Evolutionary conservation across 2,797 vertebrate genomes (phyloP), one percentile per base, ranked within the genome.

Genomic region (Enteromius afrohamiltoni): DNA sequence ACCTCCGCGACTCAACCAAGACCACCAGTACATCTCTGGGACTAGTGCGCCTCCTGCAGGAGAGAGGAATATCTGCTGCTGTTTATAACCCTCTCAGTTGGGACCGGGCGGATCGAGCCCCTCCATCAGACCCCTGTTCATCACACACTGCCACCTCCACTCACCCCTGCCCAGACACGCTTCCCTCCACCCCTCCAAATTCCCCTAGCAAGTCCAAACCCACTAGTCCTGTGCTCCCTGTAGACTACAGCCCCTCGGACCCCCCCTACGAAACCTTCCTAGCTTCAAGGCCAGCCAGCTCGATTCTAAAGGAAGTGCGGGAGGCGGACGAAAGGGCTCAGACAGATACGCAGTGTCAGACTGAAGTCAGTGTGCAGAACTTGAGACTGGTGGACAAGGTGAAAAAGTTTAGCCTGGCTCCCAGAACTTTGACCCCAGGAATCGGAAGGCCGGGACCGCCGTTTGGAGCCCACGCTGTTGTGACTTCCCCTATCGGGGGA

Each of bases 1-100:
- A 99, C 89, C 87, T 95, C 53, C 94, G 98, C 0, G 98, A 99
- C 92, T 96, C 97, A 88, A 99, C 98, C 0, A 98, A 96, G 2
- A 99, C 98, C 1, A 98, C 96, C 94, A 99, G 98, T 93, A 99
- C 97, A 0, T 98, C 98, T 11, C 92, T 99, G 58, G 98, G 98
- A 62, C 95, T 99, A 77, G 98, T 97, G 89, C 95, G 93, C 91
- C 95, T 98, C 85, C 93, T 99, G 89, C 96, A 96, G 92, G 97
- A 99, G 85, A 91, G 86, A 9, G 98, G 98, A 58, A 99, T 99
- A 87, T 99, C 97, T 0, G 96, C 98, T 1, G 97, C 97, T 0
- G 95, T 98, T 87, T 99, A 99, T 76, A 94, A 98, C 87, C 97
- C 98, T 0, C 90, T 93, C 88, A 98, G 97, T 92, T 97, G 97